phyloP scores from a whole-genome alignment of 2,888 invertebrate genomes.

The Limnephilus marmoratus region DNA sequence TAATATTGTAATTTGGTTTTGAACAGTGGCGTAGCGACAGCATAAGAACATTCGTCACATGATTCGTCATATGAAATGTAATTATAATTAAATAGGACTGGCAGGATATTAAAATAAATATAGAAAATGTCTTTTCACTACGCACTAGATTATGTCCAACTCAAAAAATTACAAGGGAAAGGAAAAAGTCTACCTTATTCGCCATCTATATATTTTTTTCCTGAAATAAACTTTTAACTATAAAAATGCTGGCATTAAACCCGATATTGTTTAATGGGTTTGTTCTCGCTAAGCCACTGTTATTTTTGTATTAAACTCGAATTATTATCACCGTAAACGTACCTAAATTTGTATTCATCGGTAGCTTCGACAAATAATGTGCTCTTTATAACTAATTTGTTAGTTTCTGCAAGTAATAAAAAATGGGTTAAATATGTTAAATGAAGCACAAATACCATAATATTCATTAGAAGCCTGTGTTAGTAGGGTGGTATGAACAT shows the following conservation, averaged over 20 bases:
- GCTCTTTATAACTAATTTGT: background rate
- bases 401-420: background rate
- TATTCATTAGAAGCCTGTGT: background rate
- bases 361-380: background rate
- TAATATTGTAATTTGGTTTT: background rate
- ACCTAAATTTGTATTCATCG: background rate
- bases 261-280: background rate
- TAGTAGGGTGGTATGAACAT: background rate
- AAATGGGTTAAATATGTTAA: background rate
- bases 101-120: background rate
- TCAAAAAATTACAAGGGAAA: background rate
- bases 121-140: background rate
- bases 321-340: background rate
- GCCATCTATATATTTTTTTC: too few relatives aligned
- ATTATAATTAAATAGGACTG: background rate
- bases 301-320: background rate
- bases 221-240: background rate
- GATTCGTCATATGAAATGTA: background rate
- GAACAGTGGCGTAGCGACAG: background rate
- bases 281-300: background rate
- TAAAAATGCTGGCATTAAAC: background rate
- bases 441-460: background rate
- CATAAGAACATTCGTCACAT: background rate
- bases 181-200: background rate
- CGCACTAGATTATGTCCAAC: background rate